These are phyloP conservation scores for Bos taurus DNA, from an alignment of 2,113 vertebrate species.

Conservation along the genomic window ARS-UCD2.0 NC_037328.1:132158001-132158500, in stretches of 20 bases:
- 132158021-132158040: not conserved
- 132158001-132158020: not conserved
- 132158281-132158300: not conserved
- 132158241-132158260: not conserved
- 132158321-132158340: not conserved
- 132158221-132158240: not conserved
- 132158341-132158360: not conserved
- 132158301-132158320: too few relatives aligned
- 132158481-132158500: not conserved
- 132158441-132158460: not conserved
- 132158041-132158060: not conserved
- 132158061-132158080: not conserved
- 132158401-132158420: not conserved
- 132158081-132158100: not conserved
- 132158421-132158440: not conserved
- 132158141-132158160: not conserved
- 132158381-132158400: not conserved
- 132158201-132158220: not conserved
- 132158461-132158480: not conserved
- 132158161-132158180: not conserved
- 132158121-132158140: not conserved
- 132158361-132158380: not conserved
- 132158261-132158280: not conserved
- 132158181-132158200: not conserved
- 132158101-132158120: not conserved